Evolutionary conservation across 2,797 vertebrate genomes (phyloP).

Genomic region (Brachyalestes nurse): DNA sequence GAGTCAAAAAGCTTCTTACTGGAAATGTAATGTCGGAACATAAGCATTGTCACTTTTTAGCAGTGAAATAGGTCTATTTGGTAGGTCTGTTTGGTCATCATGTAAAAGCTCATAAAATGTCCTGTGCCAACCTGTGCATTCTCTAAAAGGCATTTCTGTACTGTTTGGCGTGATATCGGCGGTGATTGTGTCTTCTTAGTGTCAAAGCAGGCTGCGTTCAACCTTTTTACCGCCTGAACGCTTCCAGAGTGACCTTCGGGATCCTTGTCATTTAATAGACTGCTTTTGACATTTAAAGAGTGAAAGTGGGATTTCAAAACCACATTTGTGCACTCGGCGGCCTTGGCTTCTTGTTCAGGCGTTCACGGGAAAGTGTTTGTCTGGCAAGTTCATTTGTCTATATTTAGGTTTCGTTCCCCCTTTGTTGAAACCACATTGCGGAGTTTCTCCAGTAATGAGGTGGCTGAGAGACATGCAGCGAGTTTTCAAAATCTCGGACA

Average conservation of each 20-base stretch:
- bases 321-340: slow-evolving; percentile 24
- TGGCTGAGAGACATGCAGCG: slow-evolving; percentile 15
- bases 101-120: too few species aligned
- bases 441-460: not conserved
- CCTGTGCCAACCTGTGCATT: not conserved
- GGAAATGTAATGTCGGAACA: not conserved
- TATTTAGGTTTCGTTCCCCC: slow-evolving; percentile 31
- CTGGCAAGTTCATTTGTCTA: slow-evolving; percentile 42
- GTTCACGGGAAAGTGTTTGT: slow-evolving; percentile 44
- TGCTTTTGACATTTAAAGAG: slow-evolving; percentile 60
- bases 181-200: slow-evolving; percentile 32
- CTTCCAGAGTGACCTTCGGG: slow-evolving; percentile 48
- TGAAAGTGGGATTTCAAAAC: slow-evolving; percentile 49
- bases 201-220: slow-evolving; percentile 44
- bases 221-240: slow-evolving; percentile 47
- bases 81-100: too few species aligned
- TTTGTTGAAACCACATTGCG: slow-evolving; percentile 19
- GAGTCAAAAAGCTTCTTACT: not conserved
- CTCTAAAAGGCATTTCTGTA: not conserved
- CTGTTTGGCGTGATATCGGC: not conserved
- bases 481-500: not conserved
- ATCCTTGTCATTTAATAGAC: slow-evolving; percentile 55
- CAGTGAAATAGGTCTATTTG: too few species aligned
- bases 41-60: not conserved
- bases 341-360: slow-evolving; percentile 30